phyloP scores from a whole-genome alignment of 2,113 vertebrate genomes.

The Rhinopomastus cyanomelas region DNA sequence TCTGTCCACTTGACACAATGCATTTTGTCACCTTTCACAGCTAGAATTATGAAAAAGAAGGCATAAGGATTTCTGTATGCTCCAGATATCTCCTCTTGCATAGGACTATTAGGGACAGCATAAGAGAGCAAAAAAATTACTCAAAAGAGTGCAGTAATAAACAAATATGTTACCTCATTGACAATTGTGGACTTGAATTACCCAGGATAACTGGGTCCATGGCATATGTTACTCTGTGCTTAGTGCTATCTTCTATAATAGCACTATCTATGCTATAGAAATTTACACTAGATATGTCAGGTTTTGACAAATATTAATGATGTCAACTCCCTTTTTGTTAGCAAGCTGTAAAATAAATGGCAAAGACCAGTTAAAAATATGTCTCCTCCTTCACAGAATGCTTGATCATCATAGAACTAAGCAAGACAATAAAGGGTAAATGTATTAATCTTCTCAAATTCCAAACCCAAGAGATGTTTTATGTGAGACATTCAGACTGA shows the following conservation, averaged over 20 bases:
- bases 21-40: background rate
- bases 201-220: background rate
- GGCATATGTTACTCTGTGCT: slow-evolving; percentile 4
- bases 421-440: background rate
- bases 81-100: background rate
- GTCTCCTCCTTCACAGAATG: background rate
- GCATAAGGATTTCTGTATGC: background rate
- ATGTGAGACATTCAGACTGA: background rate
- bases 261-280: background rate
- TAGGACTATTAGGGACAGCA: background rate
- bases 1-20: background rate
- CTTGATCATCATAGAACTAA: background rate
- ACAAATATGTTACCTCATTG: background rate
- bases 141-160: background rate
- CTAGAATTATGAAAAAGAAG: background rate
- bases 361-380: background rate
- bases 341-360: background rate
- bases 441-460: background rate
- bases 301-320: slow-evolving; percentile 34
- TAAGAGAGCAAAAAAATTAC: background rate
- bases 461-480: background rate
- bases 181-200: background rate
- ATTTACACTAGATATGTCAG: slow-evolving; percentile 25
- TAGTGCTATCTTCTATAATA: background rate
- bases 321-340: background rate